Evolutionary conservation across 2,113 vertebrate genomes (phyloP).

Genomic region (Delphinapterus leucas): DNA sequence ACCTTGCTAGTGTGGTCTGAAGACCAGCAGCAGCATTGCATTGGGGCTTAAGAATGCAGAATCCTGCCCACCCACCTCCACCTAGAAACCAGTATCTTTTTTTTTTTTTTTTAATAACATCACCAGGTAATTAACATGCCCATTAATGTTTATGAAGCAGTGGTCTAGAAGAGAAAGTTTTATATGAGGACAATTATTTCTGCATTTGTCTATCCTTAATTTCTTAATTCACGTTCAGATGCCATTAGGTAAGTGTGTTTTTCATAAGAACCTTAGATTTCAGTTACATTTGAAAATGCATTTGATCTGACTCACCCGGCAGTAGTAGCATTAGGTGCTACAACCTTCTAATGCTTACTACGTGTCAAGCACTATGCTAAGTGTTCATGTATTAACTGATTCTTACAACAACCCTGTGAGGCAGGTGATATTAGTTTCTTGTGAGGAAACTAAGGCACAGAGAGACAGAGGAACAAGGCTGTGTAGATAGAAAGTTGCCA

Average conservation of each 20-base stretch:
- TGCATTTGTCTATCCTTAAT: background rate
- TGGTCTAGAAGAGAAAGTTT: background rate
- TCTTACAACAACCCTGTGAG: background rate
- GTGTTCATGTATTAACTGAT: background rate
- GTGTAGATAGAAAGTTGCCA: background rate
- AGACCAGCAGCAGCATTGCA: too few relatives aligned
- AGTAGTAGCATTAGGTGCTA: background rate
- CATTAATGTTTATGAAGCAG: background rate
- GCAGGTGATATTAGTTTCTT: background rate
- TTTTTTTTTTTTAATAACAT: background rate
- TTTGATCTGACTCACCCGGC: background rate
- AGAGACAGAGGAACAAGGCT: background rate
- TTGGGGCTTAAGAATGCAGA: background rate
- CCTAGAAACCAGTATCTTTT: background rate
- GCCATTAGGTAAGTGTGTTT: background rate
- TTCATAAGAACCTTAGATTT: background rate
- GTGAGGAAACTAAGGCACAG: background rate
- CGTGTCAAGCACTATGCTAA: background rate
- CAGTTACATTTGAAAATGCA: background rate
- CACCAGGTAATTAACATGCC: background rate
- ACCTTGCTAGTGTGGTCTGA: background rate
- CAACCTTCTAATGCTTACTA: background rate
- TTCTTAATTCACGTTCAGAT: background rate
- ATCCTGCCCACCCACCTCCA: background rate
- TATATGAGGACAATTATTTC: background rate